A percentile compares a stretch with the other conserved stretches of the same genome.
Conservation (phyloP, 1,140 invertebrate genomes). For the Mercenaria mercenaria region DNA sequence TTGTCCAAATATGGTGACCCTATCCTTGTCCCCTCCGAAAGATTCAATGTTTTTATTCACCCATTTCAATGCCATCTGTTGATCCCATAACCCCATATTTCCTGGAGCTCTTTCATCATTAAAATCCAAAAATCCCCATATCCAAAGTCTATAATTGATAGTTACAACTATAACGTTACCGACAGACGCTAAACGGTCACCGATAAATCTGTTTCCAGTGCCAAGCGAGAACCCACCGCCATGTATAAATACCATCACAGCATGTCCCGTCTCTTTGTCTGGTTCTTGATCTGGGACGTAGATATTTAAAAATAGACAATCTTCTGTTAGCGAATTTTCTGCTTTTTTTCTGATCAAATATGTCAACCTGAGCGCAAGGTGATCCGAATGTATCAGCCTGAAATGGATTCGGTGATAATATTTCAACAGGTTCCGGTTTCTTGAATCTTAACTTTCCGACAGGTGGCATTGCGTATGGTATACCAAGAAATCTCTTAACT, state of each 20-base stretch:
- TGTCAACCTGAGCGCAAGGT: neutral
- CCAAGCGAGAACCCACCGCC: conserved; percentile 70
- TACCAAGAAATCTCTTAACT: conserved; percentile 16
- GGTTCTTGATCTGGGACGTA: conserved; percentile 89
- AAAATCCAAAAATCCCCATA: conserved; percentile 87
- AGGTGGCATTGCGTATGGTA: conserved; percentile 52
- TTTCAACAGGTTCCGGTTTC: conserved; percentile 97
- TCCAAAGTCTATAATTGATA: conserved; percentile 87
- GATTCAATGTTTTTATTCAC: conserved; percentile 83
- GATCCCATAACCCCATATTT: conserved; percentile 67
- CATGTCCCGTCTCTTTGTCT: conserved; percentile 20
- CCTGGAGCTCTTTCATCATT: too few relatives aligned
- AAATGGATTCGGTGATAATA: neutral
- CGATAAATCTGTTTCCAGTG: conserved; percentile 74
- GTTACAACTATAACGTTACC: conserved; percentile 87
- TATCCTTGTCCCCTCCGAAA: conserved; percentile 76
- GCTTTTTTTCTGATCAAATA: neutral
- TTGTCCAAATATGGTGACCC: conserved; percentile 76
- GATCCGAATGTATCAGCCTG: neutral
- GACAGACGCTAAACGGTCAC: conserved; percentile 78
- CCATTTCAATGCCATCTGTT: conserved; percentile 84
- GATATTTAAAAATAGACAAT: conserved; percentile 97
- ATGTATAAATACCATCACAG: conserved; percentile 74
- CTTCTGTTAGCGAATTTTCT: conserved; percentile 88
- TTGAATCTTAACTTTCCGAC: conserved; percentile 62